These are phyloP conservation scores for Venustaconcha ellipsiformis DNA, from an alignment of 1,140 invertebrate species.

Conservation along the genomic window DNA sequence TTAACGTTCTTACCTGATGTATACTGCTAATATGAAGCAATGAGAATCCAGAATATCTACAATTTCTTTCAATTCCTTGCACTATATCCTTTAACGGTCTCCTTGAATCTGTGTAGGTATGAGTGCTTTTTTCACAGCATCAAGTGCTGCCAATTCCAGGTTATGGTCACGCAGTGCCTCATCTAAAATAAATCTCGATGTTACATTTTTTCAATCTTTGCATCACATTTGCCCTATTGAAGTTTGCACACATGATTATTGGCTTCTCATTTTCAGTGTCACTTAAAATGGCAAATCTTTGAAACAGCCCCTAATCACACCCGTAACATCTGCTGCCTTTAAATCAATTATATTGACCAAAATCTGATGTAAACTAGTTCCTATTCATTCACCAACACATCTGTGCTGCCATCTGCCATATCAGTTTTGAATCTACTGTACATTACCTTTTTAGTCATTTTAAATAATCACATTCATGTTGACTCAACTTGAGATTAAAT, in stretches of 20 bases:
- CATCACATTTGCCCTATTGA: conserved; percentile 11
- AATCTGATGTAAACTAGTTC: conserved; percentile 10
- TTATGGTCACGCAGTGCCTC: conserved; percentile 16
- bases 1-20: background rate
- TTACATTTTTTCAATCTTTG: conserved; percentile 6
- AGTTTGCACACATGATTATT: conserved; percentile 10
- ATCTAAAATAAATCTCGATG: conserved; percentile 1
- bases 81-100: conserved; percentile 7
- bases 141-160: conserved; percentile 13
- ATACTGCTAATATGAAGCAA: conserved; percentile 10
- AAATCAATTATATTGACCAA: background rate
- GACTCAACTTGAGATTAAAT: too few species aligned
- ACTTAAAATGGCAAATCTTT: background rate
- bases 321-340: conserved; percentile 3
- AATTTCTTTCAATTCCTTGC: conserved; percentile 8
- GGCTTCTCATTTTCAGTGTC: conserved; percentile 5
- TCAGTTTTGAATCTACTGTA: too few species aligned
- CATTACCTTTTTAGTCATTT: too few species aligned
- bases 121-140: background rate
- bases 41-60: background rate
- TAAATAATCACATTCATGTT: too few species aligned
- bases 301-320: background rate
- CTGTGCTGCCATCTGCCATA: background rate
- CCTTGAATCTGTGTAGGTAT: conserved; percentile 5
- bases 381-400: conserved; percentile 5